Conservation (phyloP, 2,888 invertebrate species). For the Meteorus colon region DNA sequence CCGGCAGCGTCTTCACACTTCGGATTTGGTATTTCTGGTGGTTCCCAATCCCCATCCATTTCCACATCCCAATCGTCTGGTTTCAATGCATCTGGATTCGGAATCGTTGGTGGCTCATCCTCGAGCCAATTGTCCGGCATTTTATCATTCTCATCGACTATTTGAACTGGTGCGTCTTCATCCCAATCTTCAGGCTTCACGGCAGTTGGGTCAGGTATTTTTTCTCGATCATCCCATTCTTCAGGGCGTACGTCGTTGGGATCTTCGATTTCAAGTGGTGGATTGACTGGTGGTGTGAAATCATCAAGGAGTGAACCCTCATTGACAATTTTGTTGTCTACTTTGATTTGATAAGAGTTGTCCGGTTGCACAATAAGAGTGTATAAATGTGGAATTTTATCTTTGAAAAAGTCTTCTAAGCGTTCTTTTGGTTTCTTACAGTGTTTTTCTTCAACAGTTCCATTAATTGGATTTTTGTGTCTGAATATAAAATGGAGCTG, state of each 20-base stretch:
- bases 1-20: conserved; percentile 85
- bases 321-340: conserved; percentile 90
- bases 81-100: conserved; percentile 90
- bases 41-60: conserved; percentile 99
- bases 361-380: conserved; percentile 86
- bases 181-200: conserved; percentile 98
- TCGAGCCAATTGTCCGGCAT: conserved; percentile 96
- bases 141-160: conserved; percentile 87
- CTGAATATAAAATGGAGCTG: conserved; percentile 91
- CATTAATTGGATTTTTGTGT: conserved; percentile 95
- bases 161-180: conserved; percentile 92
- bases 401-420: conserved; percentile 90
- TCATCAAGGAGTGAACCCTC: conserved; percentile 91
- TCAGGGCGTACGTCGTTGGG: conserved; percentile 88
- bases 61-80: conserved; percentile 98
- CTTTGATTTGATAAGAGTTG: conserved; percentile 84
- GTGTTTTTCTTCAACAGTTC: conserved; percentile 94
- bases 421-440: conserved; percentile 92
- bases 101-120: conserved; percentile 88
- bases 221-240: conserved; percentile 97
- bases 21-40: conserved; percentile 94
- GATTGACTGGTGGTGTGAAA: conserved; percentile 95
- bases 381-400: conserved; percentile 93
- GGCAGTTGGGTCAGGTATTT: conserved; percentile 91
- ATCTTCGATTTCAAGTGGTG: conserved; percentile 95